Evolutionary conservation across 2,797 vertebrate species (phyloP).

Genomic region (Anguilla obscura): DNA sequence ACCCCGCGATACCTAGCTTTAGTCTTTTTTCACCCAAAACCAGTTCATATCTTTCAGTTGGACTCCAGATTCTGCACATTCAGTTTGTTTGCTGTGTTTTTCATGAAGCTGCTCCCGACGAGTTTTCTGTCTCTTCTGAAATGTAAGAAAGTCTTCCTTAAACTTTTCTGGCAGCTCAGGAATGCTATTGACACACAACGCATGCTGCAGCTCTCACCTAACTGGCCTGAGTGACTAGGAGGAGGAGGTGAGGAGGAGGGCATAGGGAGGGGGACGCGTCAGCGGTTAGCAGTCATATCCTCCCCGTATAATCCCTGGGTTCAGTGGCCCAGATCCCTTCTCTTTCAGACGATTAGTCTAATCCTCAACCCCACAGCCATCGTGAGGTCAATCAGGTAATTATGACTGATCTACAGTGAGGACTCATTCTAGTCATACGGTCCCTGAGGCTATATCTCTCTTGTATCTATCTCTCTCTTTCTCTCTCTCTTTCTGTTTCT

Average conservation of each 20-base stretch:
- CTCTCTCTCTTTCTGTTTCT: not conserved
- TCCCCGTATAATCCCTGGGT: slow-evolving; percentile 53
- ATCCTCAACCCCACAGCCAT: slow-evolving; percentile 60
- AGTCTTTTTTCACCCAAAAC: not conserved
- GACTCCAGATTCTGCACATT: not conserved
- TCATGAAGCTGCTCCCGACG: not conserved
- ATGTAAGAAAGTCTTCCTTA: not conserved
- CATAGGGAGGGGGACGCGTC: slow-evolving; percentile 32
- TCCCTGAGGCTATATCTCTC: slow-evolving; percentile 35
- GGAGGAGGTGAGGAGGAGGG: not conserved
- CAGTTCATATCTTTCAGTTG: not conserved
- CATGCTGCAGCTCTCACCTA: slow-evolving; percentile 12
- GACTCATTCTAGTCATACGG: slow-evolving; percentile 45
- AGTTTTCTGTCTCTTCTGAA: not conserved
- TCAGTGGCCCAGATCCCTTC: slow-evolving; percentile 49
- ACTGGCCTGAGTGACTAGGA: slow-evolving; percentile 15
- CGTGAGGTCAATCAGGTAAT: slow-evolving; percentile 36
- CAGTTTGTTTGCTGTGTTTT: not conserved
- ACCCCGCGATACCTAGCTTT: not conserved
- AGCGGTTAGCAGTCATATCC: slow-evolving; percentile 47
- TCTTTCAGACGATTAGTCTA: slow-evolving; percentile 62
- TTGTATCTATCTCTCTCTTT: no score
- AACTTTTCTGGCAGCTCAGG: not conserved
- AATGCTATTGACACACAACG: not conserved
- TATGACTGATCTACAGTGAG: slow-evolving; percentile 35